phyloP scores from a whole-genome alignment of 2,888 invertebrate species.

The Catocala fraxini region DNA sequence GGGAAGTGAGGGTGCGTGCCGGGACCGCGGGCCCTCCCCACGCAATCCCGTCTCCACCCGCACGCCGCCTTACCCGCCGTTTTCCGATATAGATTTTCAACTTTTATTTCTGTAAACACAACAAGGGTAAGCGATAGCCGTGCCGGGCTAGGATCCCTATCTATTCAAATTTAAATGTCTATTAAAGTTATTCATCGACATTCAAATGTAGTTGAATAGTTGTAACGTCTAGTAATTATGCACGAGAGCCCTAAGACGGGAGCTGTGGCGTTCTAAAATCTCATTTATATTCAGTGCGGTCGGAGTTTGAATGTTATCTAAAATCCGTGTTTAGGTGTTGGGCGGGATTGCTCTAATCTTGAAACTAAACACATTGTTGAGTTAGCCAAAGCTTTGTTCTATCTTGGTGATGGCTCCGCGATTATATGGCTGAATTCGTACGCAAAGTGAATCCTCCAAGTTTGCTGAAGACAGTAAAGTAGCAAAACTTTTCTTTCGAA shows the following conservation, averaged over 20 bases:
- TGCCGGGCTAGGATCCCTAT: conserved; percentile 33
- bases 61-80: conserved; percentile 31
- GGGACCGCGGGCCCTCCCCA: conserved; percentile 59
- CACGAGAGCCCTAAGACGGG: conserved; percentile 79
- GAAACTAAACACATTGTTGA: conserved; percentile 86
- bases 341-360: conserved; percentile 84
- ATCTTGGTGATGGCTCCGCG: conserved; percentile 62
- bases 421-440: conserved; percentile 58
- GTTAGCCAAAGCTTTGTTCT: conserved; percentile 81
- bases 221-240: conserved; percentile 81
- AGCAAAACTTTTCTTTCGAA: conserved; percentile 50
- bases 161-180: conserved; percentile 61
- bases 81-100: conserved; percentile 43
- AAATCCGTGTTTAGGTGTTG: conserved; percentile 88
- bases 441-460: conserved; percentile 64
- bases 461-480: conserved; percentile 50
- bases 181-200: conserved; percentile 73
- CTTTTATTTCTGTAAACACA: conserved; percentile 28
- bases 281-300: conserved; percentile 87
- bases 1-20: conserved; percentile 79
- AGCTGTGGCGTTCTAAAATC: conserved; percentile 79
- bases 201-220: conserved; percentile 70
- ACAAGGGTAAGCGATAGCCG: conserved; percentile 24
- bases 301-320: conserved; percentile 86
- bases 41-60: conserved; percentile 64